Evolutionary conservation across 1,140 invertebrate genomes (phyloP), one percentile per base, ranked within the genome.

Genomic region (Drosophila mayri): DNA sequence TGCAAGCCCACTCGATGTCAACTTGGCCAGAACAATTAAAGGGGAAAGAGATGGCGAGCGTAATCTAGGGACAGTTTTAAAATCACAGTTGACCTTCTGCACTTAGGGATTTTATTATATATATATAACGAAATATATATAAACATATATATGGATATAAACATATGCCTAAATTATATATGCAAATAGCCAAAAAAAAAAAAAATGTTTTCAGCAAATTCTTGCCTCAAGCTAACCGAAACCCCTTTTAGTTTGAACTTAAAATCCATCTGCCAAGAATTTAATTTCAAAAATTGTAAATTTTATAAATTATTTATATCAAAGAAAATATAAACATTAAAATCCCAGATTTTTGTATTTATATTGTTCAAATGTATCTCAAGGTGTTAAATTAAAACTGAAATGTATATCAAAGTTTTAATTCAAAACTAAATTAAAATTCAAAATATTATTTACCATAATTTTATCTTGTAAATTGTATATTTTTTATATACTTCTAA

Each of bases 21-120:
- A 37, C 20, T 46, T 20, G 25, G 28, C n/a, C 49, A 4, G 2
- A 54, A 14, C 52, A 37, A 54, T 54, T 54, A 54, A 54, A 11
- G 14, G 32, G 3, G 4, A 28, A 28, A 10, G 10, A 3, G 10
- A 6, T 28, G 47, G 47, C 6, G 5, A 25, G 3, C 20, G 52
- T 55, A n/a, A 38, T 38, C 52, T 55, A 38, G 52, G 52, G 52
- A 55, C 52, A 7, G 20, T 55, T 55, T 38, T 55, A 37, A 37
- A 55, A 55, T 55, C 52, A 55, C 52, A 38, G 35, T 25, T 55
- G 35, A 55, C 52, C 52, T 54, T 54, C 52, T 54, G 52, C 52
- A 54, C 52, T 54, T 37, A 1, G 32, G 52, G 12, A 10, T 25
- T n/a, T 11, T 16, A 6, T 18, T 50, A 11, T 28, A 37, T 14